These are phyloP conservation scores for Crypturellus undulatus DNA, from an alignment of 2,113 vertebrate species.

Conservation along the genomic window DNA sequence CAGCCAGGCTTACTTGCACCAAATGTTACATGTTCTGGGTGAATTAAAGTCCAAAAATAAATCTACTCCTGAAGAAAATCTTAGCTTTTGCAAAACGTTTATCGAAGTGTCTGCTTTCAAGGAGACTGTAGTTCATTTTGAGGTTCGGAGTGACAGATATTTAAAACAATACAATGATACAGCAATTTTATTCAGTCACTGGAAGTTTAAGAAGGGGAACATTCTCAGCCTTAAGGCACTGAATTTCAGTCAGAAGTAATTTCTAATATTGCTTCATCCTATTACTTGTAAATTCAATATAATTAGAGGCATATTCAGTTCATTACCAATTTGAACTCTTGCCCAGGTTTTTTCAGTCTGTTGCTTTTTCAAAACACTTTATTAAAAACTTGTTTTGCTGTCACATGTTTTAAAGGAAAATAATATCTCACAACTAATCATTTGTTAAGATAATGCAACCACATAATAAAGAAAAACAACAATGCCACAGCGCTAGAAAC, in stretches of 20 bases:
- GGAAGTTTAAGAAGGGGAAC: constrained; percentile 60
- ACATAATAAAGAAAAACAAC: constrained; percentile 45
- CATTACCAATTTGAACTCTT: constrained; percentile 77
- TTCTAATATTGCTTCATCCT: constrained; percentile 68
- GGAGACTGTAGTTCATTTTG: constrained; percentile 22
- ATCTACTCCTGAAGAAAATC: constrained; percentile 18
- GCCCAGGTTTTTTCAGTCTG: constrained; percentile 64
- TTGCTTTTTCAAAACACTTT: constrained; percentile 78
- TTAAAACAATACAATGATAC: constrained; percentile 67
- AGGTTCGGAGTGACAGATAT: constrained; percentile 62
- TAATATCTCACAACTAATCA: constrained; percentile 67
- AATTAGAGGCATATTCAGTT: constrained; percentile 81
- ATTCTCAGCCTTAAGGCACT: constrained; percentile 68
- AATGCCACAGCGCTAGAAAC: constrained; percentile 28
- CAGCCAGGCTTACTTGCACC: not conserved
- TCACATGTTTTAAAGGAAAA: constrained; percentile 75
- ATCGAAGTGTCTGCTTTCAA: constrained; percentile 43
- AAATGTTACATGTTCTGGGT: not conserved
- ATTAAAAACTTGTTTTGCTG: constrained; percentile 77
- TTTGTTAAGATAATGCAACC: constrained; percentile 69
- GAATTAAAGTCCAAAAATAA: constrained; percentile 7
- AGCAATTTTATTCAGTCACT: constrained; percentile 57
- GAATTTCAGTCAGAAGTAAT: constrained; percentile 78
- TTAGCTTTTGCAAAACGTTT: constrained; percentile 48
- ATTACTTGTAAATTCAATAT: constrained; percentile 80